These are phyloP conservation scores for Lethocerus indicus DNA, from an alignment of 1,140 invertebrate species.

Conservation along the genomic window DNA sequence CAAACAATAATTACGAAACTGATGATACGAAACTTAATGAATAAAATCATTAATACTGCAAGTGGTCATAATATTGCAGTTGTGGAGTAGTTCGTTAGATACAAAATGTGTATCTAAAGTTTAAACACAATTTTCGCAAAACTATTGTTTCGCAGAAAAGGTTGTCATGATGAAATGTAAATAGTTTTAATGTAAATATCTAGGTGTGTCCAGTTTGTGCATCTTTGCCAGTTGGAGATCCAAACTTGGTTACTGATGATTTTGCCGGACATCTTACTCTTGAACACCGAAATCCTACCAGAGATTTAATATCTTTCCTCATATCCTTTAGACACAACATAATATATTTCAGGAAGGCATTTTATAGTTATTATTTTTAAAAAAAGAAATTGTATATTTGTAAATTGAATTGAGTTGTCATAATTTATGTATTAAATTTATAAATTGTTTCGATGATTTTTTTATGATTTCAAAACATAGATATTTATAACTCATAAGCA, in stretches of 20 bases:
- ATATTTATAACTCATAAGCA: no score
- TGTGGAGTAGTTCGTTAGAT: no score
- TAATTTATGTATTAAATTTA: no score
- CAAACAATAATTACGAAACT: no score
- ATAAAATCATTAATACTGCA: no score
- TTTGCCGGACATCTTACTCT: conserved; percentile 89
- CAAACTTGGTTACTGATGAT: conserved; percentile 94
- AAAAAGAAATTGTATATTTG: background rate
- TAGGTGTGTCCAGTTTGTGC: conserved; percentile 93
- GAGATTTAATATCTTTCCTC: conserved; percentile 74
- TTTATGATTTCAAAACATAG: no score
- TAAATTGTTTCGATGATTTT: no score
- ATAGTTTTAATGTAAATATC: conserved; percentile 4
- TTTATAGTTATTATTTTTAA: background rate
- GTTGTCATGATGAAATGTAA: background rate
- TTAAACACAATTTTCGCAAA: no score
- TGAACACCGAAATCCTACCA: conserved; percentile 76
- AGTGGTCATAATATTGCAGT: background rate
- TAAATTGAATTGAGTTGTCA: no score
- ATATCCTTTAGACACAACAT: conserved; percentile 37
- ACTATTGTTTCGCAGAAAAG: no score
- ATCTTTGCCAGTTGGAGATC: conserved; percentile 84
- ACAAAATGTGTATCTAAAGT: no score
- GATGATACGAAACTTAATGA: no score
- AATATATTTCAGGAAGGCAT: background rate